Conservation (phyloP, 2,888 invertebrate genomes). For the Meteorus colon region DNA sequence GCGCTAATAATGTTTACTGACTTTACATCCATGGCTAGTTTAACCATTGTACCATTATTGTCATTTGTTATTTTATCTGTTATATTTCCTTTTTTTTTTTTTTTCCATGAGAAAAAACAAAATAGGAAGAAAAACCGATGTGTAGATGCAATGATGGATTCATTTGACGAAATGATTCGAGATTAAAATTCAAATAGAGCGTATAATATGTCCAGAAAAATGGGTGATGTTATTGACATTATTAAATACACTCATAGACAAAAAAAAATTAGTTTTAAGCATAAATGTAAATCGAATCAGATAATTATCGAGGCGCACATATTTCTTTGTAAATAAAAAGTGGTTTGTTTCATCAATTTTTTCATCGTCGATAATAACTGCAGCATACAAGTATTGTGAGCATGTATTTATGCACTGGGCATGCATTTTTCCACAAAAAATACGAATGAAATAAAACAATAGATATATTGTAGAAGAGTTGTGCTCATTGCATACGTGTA, state of each 20-base stretch:
- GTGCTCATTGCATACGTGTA: conserved; percentile 29
- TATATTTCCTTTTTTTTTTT: neutral
- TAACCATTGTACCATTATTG: conserved; percentile 35
- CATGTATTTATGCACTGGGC: conserved; percentile 14
- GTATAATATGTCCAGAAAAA: neutral
- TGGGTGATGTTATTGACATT: neutral
- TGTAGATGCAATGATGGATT: conserved; percentile 28
- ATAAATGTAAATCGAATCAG: conserved; percentile 20
- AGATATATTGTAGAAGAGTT: conserved; percentile 13
- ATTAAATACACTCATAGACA: conserved; percentile 1
- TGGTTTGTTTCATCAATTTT: conserved; percentile 36
- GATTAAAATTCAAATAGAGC: neutral
- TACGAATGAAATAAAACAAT: conserved; percentile 31
- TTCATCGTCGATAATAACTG: conserved; percentile 30
- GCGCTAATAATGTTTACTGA: conserved; percentile 54
- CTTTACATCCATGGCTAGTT: conserved; percentile 48
- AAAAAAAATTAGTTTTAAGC: conserved; percentile 31
- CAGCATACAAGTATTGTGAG: conserved; percentile 28
- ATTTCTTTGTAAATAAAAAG: conserved; percentile 51
- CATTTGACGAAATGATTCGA: neutral
- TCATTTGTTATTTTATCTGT: conserved; percentile 32
- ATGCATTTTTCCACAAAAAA: conserved; percentile 1
- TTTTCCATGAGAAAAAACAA: neutral
- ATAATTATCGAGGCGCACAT: conserved; percentile 1
- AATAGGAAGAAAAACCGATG: neutral